Conservation (phyloP, 2,113 vertebrate genomes). For the Anarrhichthys ocellatus region DNA sequence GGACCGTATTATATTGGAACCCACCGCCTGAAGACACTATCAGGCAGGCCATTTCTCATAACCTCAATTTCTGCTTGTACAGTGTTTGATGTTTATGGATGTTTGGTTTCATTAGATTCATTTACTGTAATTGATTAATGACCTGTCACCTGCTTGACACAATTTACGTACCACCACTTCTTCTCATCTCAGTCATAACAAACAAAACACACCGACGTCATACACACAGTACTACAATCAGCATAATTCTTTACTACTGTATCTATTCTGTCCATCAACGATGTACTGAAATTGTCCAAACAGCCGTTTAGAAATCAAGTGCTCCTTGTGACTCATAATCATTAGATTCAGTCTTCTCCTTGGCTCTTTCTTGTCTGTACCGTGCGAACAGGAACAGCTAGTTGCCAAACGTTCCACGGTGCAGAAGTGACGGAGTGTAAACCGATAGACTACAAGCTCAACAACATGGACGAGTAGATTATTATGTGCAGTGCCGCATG, state of each 20-base stretch:
- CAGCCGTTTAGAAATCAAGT: background rate
- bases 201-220: background rate
- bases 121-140: constrained; percentile 33
- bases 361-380: background rate
- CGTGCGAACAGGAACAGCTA: background rate
- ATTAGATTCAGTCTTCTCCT: background rate
- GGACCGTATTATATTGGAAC: constrained; percentile 3
- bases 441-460: background rate
- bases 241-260: background rate
- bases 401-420: background rate
- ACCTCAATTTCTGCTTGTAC: constrained; percentile 28
- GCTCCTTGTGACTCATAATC: background rate
- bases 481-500: background rate
- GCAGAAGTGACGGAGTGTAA: background rate
- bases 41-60: constrained; percentile 27
- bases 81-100: constrained; percentile 40
- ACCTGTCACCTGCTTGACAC: background rate
- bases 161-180: too few species aligned
- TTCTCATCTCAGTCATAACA: background rate
- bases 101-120: constrained; percentile 15
- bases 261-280: background rate
- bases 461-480: background rate
- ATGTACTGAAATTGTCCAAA: too few species aligned
- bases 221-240: background rate
- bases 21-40: constrained; percentile 29